phyloP scores from a whole-genome alignment of 2,888 invertebrate species.

The Tridacna crocea region DNA sequence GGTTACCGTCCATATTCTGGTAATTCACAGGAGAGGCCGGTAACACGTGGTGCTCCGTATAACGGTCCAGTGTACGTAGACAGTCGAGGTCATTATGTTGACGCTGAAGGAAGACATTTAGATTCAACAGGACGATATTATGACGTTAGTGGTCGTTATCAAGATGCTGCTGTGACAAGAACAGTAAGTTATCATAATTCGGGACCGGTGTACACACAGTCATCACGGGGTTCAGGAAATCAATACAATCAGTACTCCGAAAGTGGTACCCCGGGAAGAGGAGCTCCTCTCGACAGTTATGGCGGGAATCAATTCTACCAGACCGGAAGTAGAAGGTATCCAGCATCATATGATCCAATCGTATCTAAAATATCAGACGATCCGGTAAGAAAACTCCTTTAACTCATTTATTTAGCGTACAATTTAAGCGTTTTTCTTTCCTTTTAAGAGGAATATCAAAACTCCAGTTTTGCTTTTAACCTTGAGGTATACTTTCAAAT shows the following conservation, averaged over 20 bases:
- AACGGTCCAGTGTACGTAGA: slow-evolving; percentile 37
- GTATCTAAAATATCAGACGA: slow-evolving; percentile 51
- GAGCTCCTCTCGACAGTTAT: slow-evolving; percentile 42
- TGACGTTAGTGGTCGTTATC: slow-evolving; percentile 43
- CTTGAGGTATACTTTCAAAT: no score
- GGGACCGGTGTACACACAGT: neutral
- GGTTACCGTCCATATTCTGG: neutral
- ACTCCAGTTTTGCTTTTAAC: no score
- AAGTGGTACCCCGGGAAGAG: neutral
- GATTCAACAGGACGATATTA: slow-evolving; percentile 54
- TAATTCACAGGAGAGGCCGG: slow-evolving; percentile 4
- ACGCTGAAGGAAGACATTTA: slow-evolving; percentile 47
- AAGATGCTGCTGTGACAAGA: slow-evolving; percentile 35
- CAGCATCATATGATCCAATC: slow-evolving; percentile 51
- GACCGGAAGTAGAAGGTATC: slow-evolving; percentile 35
- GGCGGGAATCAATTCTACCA: slow-evolving; percentile 52
- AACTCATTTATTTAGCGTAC: no score
- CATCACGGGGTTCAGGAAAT: slow-evolving; percentile 1
- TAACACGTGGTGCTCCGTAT: slow-evolving; percentile 37
- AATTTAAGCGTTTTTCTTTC: no score
- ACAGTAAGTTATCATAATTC: slow-evolving; percentile 21
- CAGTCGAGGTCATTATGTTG: slow-evolving; percentile 48
- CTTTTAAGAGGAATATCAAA: no score
- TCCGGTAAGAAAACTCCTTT: slow-evolving; percentile 31
- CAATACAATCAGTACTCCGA: slow-evolving; percentile 2